Base-by-base conservation (phyloP, 2,888 invertebrate species). In the Seira sanloemensis region DNA sequence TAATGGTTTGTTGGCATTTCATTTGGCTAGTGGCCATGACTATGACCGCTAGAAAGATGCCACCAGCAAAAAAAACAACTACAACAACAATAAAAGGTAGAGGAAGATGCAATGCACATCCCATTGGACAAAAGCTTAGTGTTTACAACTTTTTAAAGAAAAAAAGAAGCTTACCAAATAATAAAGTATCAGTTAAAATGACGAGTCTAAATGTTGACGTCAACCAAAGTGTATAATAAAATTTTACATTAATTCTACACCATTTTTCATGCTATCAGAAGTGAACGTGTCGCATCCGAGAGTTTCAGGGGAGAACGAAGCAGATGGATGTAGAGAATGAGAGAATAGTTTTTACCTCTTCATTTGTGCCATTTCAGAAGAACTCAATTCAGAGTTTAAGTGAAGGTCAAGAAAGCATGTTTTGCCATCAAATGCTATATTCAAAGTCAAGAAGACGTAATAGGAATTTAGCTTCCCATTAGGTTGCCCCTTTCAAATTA, bases 11-110 rank as follows among this genome's bases (percentile, higher is more conserved):
- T 81, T 81, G 81, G 81, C 81, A 75, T 81, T 81, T 81, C 65
- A 81, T 69, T 81, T 81, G 81, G 81, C 81, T 68, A 25, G 69
- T 65, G 81, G 75, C 81, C 81, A 81, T 81, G 81, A 81, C 75
- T 81, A 81, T 75, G 75, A 81, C 81, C 75, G 75, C 81, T 81
- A 69, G 68, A 81, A 75, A 37, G 75, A 75, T 81, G 81, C 81
- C 71, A 81, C 80, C 80, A 54, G 25, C 24, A 75, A 75, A 74
- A 74, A 9, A 58, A 4, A 58, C 58, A 58, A 58, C n/a, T 16
- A 58, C 37, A 12, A 12, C 4, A 37, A 37, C 12, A 37, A 37
- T 7, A 37, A 37, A 37, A 37, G 37, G 12, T 7, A 37, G 37
- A 37, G 37, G 5, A 37, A 4, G 12, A 37, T 7, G n/a, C n/a